Base-by-base conservation (phyloP, 2,888 invertebrate species). In the Acanthosepion lycidas region DNA sequence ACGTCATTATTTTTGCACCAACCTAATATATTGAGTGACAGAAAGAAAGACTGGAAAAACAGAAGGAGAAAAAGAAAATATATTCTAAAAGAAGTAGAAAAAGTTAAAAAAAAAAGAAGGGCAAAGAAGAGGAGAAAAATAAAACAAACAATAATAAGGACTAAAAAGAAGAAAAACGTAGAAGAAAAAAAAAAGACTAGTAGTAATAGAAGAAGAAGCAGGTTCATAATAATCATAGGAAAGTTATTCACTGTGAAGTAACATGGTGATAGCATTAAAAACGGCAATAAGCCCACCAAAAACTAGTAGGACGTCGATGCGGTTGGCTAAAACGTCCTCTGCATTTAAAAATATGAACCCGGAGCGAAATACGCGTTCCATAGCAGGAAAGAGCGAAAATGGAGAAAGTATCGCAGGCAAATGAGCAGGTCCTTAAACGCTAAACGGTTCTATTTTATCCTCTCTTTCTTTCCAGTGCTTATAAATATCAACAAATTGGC, bases 271-370 rank as follows among this genome's bases (percentile, higher is more conserved):
- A 78, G n/a, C 78, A n/a, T 78, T 78, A 33, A 59, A 78, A 78
- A 78, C 78, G 78, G 78, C n/a, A 78, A 78, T 78, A 78, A 78
- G 12, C 78, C n/a, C 15, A 23, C 78, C 78, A n/a, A n/a, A 78
- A 78, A 33, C n/a, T 78, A n/a, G 78, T 78, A 78, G 78, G 78
- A 33, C n/a, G n/a, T 33, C 78, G 78, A 78, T 78, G 78, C 78
- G 78, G n/a, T 78, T 78, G 5, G 78, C 78, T 78, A 33, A 78
- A 78, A 78, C 78, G 78, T 78, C 78, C 78, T 5, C n/a, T 78
- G 78, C 78, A 78, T 78, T n/a, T 78, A 78, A 78, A 78, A 78
- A 78, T 78, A 78, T 78, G 15, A n/a, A 78, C 78, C 78, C n/a
- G 78, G n/a, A 78, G 78, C 78, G 33, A 78, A 78, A 78, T 78